These are phyloP conservation scores for Pangasius mekongensis DNA, from an alignment of 2,797 vertebrate genomes.

Conservation along the genomic window DNA sequence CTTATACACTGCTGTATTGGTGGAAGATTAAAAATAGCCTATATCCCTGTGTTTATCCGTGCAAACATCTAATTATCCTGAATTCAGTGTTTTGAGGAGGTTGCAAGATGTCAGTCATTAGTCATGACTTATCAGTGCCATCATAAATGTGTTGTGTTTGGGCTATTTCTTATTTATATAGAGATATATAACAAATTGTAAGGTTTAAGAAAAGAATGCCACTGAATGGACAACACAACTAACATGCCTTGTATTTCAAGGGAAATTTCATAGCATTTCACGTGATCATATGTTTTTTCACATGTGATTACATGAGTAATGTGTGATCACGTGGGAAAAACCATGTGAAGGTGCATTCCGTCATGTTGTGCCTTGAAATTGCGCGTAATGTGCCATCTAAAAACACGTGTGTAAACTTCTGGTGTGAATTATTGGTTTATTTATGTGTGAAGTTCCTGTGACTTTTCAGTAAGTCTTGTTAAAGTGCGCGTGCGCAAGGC, in stretches of 20 bases:
- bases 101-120: background rate
- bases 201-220: background rate
- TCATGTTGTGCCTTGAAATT: background rate
- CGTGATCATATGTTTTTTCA: background rate
- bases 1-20: conserved; percentile 9
- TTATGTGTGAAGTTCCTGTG: background rate
- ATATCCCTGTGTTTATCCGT: background rate
- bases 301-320: background rate
- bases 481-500: background rate
- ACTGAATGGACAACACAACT: background rate
- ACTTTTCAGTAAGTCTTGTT: background rate
- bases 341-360: background rate
- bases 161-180: background rate
- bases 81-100: background rate
- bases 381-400: background rate
- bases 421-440: background rate
- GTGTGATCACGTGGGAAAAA: background rate
- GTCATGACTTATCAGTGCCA: background rate
- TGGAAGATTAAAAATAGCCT: background rate
- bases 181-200: background rate
- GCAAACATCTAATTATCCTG: background rate
- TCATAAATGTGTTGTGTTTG: background rate
- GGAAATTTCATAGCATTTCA: background rate
- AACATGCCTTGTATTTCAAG: background rate
- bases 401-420: background rate